Evolutionary conservation across 2,797 vertebrate species (phyloP).

Genomic region (Graptemys geographica): DNA sequence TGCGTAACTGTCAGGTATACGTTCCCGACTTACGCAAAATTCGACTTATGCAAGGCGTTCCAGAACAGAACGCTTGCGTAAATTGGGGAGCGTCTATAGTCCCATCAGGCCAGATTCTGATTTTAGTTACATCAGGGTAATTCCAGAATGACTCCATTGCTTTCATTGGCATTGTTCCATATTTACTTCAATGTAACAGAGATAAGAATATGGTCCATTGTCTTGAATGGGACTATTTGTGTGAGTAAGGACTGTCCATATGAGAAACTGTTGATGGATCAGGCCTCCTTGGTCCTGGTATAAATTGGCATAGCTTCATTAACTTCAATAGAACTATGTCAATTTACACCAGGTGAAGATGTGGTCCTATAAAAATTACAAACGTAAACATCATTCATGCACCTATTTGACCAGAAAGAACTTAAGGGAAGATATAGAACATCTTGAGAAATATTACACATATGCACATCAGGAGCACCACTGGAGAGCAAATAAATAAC

Average conservation of each 20-base stretch:
- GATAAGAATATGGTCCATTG: neutral
- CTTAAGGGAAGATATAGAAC: neutral
- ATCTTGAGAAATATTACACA: neutral
- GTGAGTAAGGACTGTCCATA: neutral
- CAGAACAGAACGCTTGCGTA: too few species aligned
- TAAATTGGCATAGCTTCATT: neutral
- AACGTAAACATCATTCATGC: neutral
- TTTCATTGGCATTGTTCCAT: neutral
- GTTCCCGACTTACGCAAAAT: too few species aligned
- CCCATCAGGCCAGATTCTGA: neutral
- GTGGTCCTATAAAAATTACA: neutral
- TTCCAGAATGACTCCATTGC: neutral
- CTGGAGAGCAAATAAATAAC: neutral
- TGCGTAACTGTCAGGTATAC: too few species aligned
- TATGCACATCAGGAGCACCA: neutral
- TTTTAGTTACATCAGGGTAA: neutral
- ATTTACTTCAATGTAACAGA: neutral
- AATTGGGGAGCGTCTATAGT: neutral
- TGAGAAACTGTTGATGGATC: neutral
- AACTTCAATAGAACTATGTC: neutral
- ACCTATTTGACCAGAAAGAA: neutral
- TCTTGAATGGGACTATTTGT: neutral
- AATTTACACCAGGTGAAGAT: neutral
- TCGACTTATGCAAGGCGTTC: too few species aligned
- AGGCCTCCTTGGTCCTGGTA: neutral